Evolutionary conservation across 1,140 invertebrate genomes (phyloP).

Genomic region (Papilio dardanus): DNA sequence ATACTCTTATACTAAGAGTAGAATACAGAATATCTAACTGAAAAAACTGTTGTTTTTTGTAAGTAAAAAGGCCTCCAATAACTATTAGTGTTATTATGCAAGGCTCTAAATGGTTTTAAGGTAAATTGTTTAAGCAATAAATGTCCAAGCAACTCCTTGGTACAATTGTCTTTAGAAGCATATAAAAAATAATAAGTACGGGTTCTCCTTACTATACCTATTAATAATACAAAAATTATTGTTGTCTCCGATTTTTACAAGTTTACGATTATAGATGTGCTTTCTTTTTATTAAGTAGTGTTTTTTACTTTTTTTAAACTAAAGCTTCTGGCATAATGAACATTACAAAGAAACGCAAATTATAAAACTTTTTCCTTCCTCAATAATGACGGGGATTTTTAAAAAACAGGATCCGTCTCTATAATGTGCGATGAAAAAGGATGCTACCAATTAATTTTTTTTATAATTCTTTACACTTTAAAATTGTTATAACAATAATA

Average conservation of each 20-base stretch:
- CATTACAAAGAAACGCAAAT: not conserved
- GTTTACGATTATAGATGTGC: too few species aligned
- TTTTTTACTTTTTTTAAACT: not conserved
- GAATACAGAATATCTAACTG: too few species aligned
- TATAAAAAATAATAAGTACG: not conserved
- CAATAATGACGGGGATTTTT: too few species aligned
- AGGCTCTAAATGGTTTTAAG: not conserved
- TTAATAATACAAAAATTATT: not conserved
- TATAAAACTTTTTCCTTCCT: not conserved
- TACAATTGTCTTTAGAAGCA: not conserved
- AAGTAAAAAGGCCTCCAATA: not conserved
- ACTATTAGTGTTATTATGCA: not conserved
- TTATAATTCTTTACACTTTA: too few species aligned
- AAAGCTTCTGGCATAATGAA: not conserved
- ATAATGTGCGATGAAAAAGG: not conserved
- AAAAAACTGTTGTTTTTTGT: not conserved
- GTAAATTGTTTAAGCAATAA: not conserved
- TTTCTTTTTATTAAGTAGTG: too few species aligned
- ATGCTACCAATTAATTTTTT: not conserved
- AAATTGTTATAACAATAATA: too few species aligned
- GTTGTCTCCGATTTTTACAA: too few species aligned
- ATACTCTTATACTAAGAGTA: too few species aligned
- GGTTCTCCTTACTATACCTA: not conserved
- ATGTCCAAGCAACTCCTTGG: not conserved
- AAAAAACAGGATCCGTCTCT: not conserved